Evolutionary conservation across 2,113 vertebrate species (phyloP).

Genomic region (Laticauda colubrina): DNA sequence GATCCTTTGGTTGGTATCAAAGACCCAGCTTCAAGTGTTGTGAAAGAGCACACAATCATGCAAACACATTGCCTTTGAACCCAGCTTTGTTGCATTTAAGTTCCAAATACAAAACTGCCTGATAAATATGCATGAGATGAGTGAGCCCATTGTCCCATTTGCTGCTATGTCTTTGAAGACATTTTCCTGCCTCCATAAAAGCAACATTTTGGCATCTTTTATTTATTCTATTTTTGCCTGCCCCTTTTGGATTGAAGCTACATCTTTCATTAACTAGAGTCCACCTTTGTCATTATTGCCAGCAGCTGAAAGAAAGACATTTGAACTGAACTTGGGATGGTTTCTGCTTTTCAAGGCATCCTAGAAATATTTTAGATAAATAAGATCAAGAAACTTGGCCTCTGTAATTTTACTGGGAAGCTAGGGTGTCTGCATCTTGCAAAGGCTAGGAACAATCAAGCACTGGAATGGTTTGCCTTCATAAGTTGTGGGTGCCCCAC

Average conservation of each 20-base stretch:
- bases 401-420: background rate
- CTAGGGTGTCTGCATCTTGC: accelerated
- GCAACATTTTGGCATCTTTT: background rate
- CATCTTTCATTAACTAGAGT: conserved; percentile 23
- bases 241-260: conserved; percentile 18
- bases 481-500: background rate
- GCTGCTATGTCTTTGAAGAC: conserved; percentile 15
- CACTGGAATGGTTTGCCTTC: background rate
- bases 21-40: conserved; percentile 42
- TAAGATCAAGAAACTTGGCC: background rate
- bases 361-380: background rate
- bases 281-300: background rate
- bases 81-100: conserved; percentile 29
- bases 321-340: background rate
- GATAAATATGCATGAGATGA: conserved; percentile 48
- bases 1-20: conserved; percentile 40
- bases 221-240: background rate
- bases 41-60: conserved; percentile 47
- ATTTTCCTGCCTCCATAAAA: conserved; percentile 27
- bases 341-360: background rate
- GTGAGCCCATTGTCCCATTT: conserved; percentile 32
- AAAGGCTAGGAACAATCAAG: background rate
- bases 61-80: conserved; percentile 53
- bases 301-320: background rate
- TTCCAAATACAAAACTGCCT: conserved; percentile 52